Evolutionary conservation across 1,140 invertebrate species (phyloP).

Genomic region (Drosophila kepulauana): DNA sequence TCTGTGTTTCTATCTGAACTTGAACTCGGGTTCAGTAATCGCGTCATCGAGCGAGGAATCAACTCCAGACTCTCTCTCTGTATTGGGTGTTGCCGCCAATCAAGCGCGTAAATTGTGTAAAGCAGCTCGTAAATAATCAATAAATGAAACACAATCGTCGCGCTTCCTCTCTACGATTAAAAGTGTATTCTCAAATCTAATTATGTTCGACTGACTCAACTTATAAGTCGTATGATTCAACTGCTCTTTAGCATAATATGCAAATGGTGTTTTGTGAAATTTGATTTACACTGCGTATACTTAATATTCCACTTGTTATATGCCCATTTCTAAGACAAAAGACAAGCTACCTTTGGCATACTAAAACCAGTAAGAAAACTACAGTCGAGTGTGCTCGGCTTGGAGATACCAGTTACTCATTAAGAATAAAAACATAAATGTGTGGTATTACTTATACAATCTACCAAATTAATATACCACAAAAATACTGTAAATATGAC

Average conservation of each 20-base stretch:
- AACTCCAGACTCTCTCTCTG: not conserved
- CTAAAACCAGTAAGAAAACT: constrained; percentile 20
- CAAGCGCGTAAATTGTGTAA: constrained; percentile 34
- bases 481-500: too few species aligned
- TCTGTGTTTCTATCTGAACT: constrained; percentile 49
- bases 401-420: too few species aligned
- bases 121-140: constrained; percentile 60
- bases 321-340: constrained; percentile 28
- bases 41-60: constrained; percentile 32
- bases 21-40: constrained; percentile 66
- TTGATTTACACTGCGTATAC: constrained; percentile 27
- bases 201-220: constrained; percentile 1
- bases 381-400: too few species aligned
- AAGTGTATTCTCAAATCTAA: not conserved
- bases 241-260: constrained; percentile 14
- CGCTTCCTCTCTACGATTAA: not conserved
- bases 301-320: constrained; percentile 71
- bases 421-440: too few species aligned
- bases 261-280: constrained; percentile 12
- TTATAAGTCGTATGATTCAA: constrained; percentile 17
- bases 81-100: constrained; percentile 11
- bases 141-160: constrained; percentile 37
- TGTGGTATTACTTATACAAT: too few species aligned
- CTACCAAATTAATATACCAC: too few species aligned
- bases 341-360: constrained; percentile 45